Evolutionary conservation across 1,140 invertebrate genomes (phyloP), one percentile per base, ranked within the genome.

Genomic region (Zaprionus capensis): DNA sequence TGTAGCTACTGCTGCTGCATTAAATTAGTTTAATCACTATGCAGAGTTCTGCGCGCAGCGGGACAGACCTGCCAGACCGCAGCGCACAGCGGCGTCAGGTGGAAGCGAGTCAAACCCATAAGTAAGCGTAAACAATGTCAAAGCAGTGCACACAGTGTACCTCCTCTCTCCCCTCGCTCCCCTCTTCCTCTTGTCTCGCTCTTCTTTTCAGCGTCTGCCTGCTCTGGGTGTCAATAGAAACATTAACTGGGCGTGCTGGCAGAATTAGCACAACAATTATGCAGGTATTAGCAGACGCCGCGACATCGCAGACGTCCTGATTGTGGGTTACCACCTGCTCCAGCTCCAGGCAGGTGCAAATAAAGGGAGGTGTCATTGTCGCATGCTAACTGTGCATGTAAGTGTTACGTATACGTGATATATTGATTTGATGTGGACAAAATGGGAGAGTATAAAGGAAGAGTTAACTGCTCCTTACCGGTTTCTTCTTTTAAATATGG

Each of bases 21-120:
- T 85, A 90, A 90, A 90, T 90, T 90, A 91, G 86, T 90, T 90
- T 90, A 90, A 90, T 90, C 85, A 91, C 85, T 82, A 80, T 90
- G 88, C 83, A 76, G 71, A 85, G 65, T 63, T 67, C 75, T 51
- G 41, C 53, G 44, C 51, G 34, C 17, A 59, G 38, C 14, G 46
- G 69, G 11, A 44, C 62, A 14, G 22, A 17, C 15, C 31, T 17
- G 17, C 0, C 31, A 34, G 31, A 34, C 31, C 31, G 31, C 31
- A 34, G 31, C 2, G 31, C 31, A 34, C 31, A 34, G 31, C 31
- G 31, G 31, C 31, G 44, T n/a, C 71, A 64, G 71, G 53, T 70
- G 53, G 78, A 57, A 46, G 64, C 59, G 22, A 72, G 73, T 76
- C 83, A 80, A 87, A 58, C 71, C 81, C 85, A 88, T 87, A 85